Conservation (phyloP, 1,140 invertebrate genomes). For the Drosophila virilis region DNA sequence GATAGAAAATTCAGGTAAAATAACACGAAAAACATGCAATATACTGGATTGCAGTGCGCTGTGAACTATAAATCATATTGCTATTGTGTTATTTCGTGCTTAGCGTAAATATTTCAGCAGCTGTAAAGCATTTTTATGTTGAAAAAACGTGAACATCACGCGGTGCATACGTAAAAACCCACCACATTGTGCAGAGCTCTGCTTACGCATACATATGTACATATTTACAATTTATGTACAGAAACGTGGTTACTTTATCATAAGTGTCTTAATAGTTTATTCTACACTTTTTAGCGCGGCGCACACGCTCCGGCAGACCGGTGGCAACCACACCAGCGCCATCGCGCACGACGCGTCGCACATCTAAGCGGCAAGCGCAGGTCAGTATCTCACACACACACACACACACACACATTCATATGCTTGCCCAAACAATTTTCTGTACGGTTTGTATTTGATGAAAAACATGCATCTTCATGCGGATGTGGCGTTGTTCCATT, state of each 20-base stretch:
- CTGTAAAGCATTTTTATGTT: not conserved
- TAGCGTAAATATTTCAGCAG: not conserved
- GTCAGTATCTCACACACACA: constrained; percentile 56
- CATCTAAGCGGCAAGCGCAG: constrained; percentile 66
- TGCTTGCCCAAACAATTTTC: not conserved
- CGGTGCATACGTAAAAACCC: constrained; percentile 44
- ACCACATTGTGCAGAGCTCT: constrained; percentile 25
- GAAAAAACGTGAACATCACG: constrained; percentile 53
- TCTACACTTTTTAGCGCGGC: constrained; percentile 58
- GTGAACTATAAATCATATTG: constrained; percentile 15
- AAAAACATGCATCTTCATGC: constrained; percentile 67
- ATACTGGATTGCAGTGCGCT: constrained; percentile 2
- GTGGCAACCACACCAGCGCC: constrained; percentile 41
- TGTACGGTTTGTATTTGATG: constrained; percentile 56
- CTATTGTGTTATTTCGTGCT: not conserved
- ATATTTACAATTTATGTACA: not conserved
- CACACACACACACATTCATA: not conserved
- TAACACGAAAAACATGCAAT: constrained; percentile 13
- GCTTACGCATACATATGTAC: constrained; percentile 22
- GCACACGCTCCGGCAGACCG: constrained; percentile 77
- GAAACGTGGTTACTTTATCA: constrained; percentile 22
- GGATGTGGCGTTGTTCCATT: constrained; percentile 83
- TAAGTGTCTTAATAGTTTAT: constrained; percentile 16
- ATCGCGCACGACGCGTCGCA: constrained; percentile 60
- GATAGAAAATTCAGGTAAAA: constrained; percentile 71